Conservation (phyloP, 2,888 invertebrate genomes). For the Mallateleia sp. region DNA sequence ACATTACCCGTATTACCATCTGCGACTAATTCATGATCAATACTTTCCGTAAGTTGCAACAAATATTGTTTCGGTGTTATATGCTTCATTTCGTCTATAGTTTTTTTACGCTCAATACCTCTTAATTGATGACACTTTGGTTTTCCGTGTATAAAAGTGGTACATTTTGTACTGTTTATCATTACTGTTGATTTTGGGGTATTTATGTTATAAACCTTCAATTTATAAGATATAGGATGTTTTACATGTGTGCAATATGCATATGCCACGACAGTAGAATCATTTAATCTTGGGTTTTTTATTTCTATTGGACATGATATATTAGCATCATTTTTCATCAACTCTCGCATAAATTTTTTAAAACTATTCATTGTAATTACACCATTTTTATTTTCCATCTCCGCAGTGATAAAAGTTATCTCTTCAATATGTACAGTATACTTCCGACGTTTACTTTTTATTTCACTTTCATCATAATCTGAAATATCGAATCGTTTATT, state of each 20-base stretch:
- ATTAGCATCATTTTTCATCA: not conserved
- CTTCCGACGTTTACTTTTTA: not conserved
- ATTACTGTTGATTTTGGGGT: not conserved
- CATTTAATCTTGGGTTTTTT: not conserved
- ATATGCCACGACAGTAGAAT: not conserved
- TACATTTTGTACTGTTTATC: slow-evolving; percentile 1
- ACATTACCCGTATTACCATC: slow-evolving; percentile 15
- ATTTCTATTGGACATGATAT: not conserved
- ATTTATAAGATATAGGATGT: not conserved
- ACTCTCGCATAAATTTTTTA: not conserved
- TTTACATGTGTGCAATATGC: not conserved
- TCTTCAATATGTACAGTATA: not conserved
- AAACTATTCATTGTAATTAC: not conserved
- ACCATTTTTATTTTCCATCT: not conserved
- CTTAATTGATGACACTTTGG: not conserved
- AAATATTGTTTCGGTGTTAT: slow-evolving; percentile 12
- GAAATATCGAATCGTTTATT: no score
- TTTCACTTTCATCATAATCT: not conserved
- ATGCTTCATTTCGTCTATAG: not conserved
- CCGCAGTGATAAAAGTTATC: not conserved
- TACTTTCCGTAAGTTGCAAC: not conserved
- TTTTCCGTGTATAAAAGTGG: not conserved
- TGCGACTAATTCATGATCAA: not conserved
- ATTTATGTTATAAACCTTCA: not conserved
- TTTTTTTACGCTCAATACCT: not conserved